Evolutionary conservation across 2,888 invertebrate species (phyloP), one percentile per base, ranked within the genome.

Genomic region (Agrotis segetum): DNA sequence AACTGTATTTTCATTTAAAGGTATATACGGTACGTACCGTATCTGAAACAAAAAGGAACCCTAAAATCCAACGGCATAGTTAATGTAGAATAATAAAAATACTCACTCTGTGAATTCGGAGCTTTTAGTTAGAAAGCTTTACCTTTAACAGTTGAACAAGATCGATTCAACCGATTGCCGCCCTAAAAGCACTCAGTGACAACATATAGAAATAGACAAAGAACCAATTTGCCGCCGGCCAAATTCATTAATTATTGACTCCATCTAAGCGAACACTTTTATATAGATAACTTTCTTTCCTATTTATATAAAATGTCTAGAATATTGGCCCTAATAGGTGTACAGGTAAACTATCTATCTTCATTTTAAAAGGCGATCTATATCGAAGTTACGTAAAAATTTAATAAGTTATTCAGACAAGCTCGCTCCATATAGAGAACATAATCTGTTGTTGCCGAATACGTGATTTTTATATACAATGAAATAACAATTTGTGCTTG

Each of bases 61-160:
- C 88, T 85, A 85, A 83, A 86, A 85, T 87, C 81, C 84, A 83
- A 73, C 85, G 79, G 77, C 81, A 85, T 69, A 81, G 74, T 81
- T 84, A 87, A 87, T 86, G 86, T 86, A 82, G 86, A 85, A 88
- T 85, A 90, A 88, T 90, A 91, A 91, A 91, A 89, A 88, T 77
- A 85, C 87, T 88, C 87, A 86, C 88, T 90, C 85, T 66, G 68
- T 83, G 81, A 88, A 88, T 90, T 91, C 86, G 87, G 81, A 84
- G 86, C 90, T 89, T 88, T 87, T 86, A 88, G 88, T 81, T 85
- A 81, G 86, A 85, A 87, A 85, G 83, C 79, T 81, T 84, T 71
- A 85, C 86, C 86, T 89, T 85, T 85, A 88, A 89, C 87, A 88
- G 89, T 91, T 80, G 88, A 90, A 88, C 89, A 83, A 88, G 88